phyloP scores from a whole-genome alignment of 2,888 invertebrate genomes.

The Empis stercorea region DNA sequence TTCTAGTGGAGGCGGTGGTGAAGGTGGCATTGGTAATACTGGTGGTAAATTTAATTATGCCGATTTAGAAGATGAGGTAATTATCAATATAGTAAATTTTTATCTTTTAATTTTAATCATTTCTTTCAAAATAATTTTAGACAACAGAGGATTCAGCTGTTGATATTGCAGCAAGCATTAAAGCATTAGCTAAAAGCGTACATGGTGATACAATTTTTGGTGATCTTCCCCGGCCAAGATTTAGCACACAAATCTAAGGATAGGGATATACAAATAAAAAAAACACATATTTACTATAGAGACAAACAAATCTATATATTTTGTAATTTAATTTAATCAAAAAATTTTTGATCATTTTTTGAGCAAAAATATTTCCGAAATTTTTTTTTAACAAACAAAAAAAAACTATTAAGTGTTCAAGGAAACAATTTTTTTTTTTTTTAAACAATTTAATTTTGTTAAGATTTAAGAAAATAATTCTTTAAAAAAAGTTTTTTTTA shows the following conservation, averaged over 20 bases:
- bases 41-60: conserved; percentile 13
- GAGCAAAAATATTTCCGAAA: neutral
- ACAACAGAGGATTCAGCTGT: conserved; percentile 48
- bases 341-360: neutral
- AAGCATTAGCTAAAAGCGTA: conserved; percentile 81
- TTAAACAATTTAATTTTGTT: too few relatives aligned
- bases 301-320: conserved; percentile 1
- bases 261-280: too few relatives aligned
- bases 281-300: neutral
- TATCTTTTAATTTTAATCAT: too few relatives aligned
- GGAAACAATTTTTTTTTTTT: too few relatives aligned
- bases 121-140: too few relatives aligned
- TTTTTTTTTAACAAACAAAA: neutral
- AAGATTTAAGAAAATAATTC: too few relatives aligned
- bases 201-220: conserved; percentile 78
- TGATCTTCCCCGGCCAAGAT: conserved; percentile 73
- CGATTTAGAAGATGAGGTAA: conserved; percentile 26
- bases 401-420: neutral
- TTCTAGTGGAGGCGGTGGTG: conserved; percentile 14
- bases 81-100: too few relatives aligned
- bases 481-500: too few relatives aligned
- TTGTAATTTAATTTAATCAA: neutral
- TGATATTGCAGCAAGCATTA: conserved; percentile 83
- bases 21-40: conserved; percentile 18
- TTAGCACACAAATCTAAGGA: conserved; percentile 66